These are phyloP conservation scores for Catalaphyllia jardinei DNA, from an alignment of 64 coral and sea anemone species.

Conservation along the genomic window DNA sequence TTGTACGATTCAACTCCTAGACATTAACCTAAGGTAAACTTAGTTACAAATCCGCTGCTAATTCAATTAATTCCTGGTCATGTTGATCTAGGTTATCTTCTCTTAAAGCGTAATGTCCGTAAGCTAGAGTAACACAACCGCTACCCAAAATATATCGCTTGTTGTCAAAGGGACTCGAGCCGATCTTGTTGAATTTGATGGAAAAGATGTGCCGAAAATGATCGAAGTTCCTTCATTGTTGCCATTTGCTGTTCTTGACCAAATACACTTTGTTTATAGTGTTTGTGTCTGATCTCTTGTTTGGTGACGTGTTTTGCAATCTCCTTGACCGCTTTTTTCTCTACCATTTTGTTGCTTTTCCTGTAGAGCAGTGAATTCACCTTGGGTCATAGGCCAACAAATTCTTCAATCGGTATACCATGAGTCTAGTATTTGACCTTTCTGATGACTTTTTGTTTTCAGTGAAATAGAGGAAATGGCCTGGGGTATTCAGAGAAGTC, in stretches of 20 bases:
- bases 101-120: slow-evolving; percentile 34
- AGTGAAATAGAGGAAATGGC: slow-evolving; percentile 1
- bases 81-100: too few relatives aligned
- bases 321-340: slow-evolving; percentile 33
- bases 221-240: slow-evolving; percentile 31
- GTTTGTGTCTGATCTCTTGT: slow-evolving; percentile 13
- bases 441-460: slow-evolving; percentile 47
- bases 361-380: slow-evolving; percentile 34
- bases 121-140: slow-evolving; percentile 5
- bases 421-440: slow-evolving; percentile 48
- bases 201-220: slow-evolving; percentile 22
- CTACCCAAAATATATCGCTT: slow-evolving; percentile 39
- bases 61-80: too few relatives aligned
- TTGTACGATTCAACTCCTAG: too few relatives aligned
- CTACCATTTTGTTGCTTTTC: slow-evolving; percentile 7
- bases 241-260: slow-evolving; percentile 15
- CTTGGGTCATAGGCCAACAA: slow-evolving; percentile 27
- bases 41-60: too few relatives aligned
- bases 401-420: slow-evolving; percentile 15
- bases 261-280: slow-evolving; percentile 40
- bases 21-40: too few relatives aligned
- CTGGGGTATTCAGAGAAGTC: slow-evolving; percentile 37
- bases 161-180: slow-evolving; percentile 35
- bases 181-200: slow-evolving; percentile 30
- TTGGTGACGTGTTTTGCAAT: slow-evolving; percentile 38